Evolutionary conservation across 1,140 invertebrate species (phyloP).

Genomic region (Bombus cullumanus): DNA sequence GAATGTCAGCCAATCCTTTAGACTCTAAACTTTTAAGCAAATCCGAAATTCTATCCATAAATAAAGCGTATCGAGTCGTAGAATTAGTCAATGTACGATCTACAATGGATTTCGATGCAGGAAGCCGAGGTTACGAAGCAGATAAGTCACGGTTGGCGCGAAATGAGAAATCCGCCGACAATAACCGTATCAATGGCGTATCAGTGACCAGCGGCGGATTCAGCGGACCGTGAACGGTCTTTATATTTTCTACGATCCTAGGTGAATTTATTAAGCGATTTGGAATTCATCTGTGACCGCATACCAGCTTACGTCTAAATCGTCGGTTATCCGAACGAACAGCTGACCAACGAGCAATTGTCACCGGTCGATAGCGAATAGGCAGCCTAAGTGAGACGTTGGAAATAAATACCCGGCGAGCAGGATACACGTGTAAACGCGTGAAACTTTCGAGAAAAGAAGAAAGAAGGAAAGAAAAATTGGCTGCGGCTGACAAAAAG

Average conservation of each 20-base stretch:
- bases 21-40: too few species aligned
- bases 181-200: constrained; percentile 40
- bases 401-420: constrained; percentile 2
- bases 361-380: not conserved
- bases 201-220: not conserved
- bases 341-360: not conserved
- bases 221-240: constrained; percentile 38
- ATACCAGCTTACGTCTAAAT: not conserved
- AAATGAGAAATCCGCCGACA: constrained; percentile 26
- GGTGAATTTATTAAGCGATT: constrained; percentile 61
- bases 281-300: constrained; percentile 18
- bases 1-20: not conserved
- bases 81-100: constrained; percentile 16
- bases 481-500: not conserved
- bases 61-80: not conserved
- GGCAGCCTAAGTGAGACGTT: constrained; percentile 14
- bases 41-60: not conserved
- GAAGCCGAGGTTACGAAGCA: not conserved
- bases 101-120: not conserved
- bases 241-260: constrained; percentile 18
- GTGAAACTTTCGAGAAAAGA: not conserved
- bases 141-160: not conserved
- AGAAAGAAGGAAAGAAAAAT: not conserved
- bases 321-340: not conserved
- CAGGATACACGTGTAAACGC: constrained; percentile 16